phyloP scores from a whole-genome alignment of 2,888 invertebrate species.

The Schrankia costaestrigalis region DNA sequence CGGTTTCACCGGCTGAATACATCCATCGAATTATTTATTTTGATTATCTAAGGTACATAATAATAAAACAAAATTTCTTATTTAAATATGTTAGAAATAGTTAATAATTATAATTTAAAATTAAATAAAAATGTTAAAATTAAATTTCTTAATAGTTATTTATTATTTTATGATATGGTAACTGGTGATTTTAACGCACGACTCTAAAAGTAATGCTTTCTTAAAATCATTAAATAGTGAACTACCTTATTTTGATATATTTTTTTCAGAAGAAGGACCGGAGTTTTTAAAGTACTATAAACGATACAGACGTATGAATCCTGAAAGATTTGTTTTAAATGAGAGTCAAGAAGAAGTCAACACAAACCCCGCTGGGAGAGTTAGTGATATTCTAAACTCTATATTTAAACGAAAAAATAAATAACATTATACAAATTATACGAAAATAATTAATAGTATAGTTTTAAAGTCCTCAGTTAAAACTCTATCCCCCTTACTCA shows the following conservation, averaged over 20 bases:
- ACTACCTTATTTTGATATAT: too few relatives aligned
- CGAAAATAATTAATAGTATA: not conserved
- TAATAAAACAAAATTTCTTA: not conserved
- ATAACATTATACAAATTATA: not conserved
- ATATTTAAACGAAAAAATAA: slow-evolving; percentile 27
- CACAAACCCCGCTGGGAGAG: slow-evolving; percentile 38
- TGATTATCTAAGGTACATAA: too few relatives aligned
- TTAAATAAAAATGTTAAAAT: too few relatives aligned
- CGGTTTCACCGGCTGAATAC: too few relatives aligned
- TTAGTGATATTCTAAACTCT: slow-evolving; percentile 43
- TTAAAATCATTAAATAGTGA: too few relatives aligned
- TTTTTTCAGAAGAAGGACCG: slow-evolving; percentile 26
- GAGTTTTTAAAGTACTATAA: slow-evolving; percentile 42
- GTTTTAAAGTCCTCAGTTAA: too few relatives aligned
- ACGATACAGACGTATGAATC: slow-evolving; percentile 32
- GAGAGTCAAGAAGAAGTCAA: slow-evolving; percentile 9
- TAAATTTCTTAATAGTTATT: too few relatives aligned
- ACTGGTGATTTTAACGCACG: too few relatives aligned
- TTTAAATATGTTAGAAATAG: not conserved
- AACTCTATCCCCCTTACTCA: too few relatives aligned
- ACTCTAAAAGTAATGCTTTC: too few relatives aligned
- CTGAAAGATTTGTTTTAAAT: slow-evolving; percentile 31
- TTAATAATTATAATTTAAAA: not conserved
- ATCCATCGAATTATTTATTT: too few relatives aligned
- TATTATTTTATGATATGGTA: too few relatives aligned